Base-by-base conservation (phyloP, 2,113 vertebrate genomes). In the Pygoscelis antarcticus region DNA sequence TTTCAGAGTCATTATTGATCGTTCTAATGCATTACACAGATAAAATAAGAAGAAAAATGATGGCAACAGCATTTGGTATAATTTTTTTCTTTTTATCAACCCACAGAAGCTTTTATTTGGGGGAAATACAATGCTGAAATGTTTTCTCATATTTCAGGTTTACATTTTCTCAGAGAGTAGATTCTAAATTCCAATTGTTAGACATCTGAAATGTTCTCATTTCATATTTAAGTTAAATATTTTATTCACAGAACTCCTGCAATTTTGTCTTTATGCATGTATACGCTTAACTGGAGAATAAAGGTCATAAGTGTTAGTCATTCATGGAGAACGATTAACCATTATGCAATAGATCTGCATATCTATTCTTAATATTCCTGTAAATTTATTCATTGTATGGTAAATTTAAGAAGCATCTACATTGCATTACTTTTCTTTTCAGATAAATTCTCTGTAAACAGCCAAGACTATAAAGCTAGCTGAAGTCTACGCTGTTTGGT, bases 1-100 rank as follows among this genome's bases (percentile, higher is more conserved):
- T 83, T 91, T 90, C 58, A 90, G 61, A 76, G 71, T 74, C 40
- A 74, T 90, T 96, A 86, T 38, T 91, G 89, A 80, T 93, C 89
- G 61, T 87, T 96, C 89, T 93, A 96, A 94, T 95, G 69, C 78
- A 85, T 88, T 80, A 44, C 54, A 80, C 4, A 68, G 52, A 38
- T 61, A 72, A 38, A 93, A 82, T 95, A 76, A 85, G 61, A 85
- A 93, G 54, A 85, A 89, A 96, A 90, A 76, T 38, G 4, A 77
- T 54, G n/a, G 17, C 61, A 88, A 62, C 26, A 25, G 11, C 11
- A 51, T 83, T 94, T 55, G 30, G 32, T 46, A 42, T n/a, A 0
- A 51, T 84, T 78, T 88, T 7, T 78, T 87, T 49, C 75, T 91
- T 91, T 92, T 77, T 58, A 83, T 58, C 70, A 88, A 42, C 58